Evolutionary conservation across 2,113 vertebrate genomes (phyloP), one percentile per base, ranked within the genome.

Genomic region (Ageneiosus marmoratus): DNA sequence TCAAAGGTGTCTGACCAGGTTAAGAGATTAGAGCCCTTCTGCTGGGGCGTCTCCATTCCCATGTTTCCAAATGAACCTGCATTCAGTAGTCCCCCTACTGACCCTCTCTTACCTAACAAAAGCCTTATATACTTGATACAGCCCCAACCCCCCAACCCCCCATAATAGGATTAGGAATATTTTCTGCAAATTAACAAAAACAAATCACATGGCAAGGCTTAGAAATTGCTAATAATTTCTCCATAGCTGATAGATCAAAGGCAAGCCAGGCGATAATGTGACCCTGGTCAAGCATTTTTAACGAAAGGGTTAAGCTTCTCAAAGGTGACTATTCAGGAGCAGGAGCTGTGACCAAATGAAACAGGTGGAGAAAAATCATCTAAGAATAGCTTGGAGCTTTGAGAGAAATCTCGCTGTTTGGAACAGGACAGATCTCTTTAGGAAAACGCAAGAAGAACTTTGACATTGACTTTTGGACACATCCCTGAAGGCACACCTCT

Each of bases 241-340:
- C 95, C 96, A 95, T 97, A 97, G 96, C 90, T 95, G 96, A 95
- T 93, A 96, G 98, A 99, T 99, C 98, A 99, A 99, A 99, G 97
- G 94, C 88, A 92, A 90, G 93, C 94, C 93, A 94, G 95, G 95
- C 95, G 88, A 95, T 94, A 95, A 95, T 95, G 95, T 98, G 97
- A 98, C 97, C 97, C 95, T 92, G 93, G 95, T 95, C 94, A 94
- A 94, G 96, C 93, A 94, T 96, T 96, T 94, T 95, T 96, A 98
- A 98, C 98, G 97, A 98, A 98, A 97, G 98, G 97, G 98, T 99
- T 99, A 99, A 99, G 98, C 98, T 99, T 95, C 95, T 98, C 96
- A 92, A 95, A 96, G 96, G 96, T 98, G 96, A 98, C 96, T 94
- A 97, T 97, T 97, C 95, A 99, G 94, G 92, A 96, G 95, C 96